These are phyloP conservation scores for Polia nebulosa DNA, from an alignment of 2,888 invertebrate species.

Conservation along the genomic window DNA sequence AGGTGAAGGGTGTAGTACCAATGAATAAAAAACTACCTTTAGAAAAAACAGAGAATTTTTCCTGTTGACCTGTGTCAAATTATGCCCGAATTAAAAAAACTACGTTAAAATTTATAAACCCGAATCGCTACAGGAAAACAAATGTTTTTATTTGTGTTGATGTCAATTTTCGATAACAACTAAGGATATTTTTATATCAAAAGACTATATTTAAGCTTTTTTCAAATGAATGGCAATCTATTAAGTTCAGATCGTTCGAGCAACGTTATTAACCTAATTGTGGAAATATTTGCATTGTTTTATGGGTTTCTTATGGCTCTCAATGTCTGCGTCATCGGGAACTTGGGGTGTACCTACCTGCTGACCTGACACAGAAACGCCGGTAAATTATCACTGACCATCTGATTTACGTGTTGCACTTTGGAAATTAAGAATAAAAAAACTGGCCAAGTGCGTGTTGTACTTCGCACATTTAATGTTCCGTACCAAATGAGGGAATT, in stretches of 20 bases:
- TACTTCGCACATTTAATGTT: too few relatives aligned
- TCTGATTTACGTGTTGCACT: constrained; percentile 59
- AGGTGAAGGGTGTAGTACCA: background rate
- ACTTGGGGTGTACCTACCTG: constrained; percentile 56
- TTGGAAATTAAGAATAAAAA: constrained; percentile 44
- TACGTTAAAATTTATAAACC: constrained; percentile 16
- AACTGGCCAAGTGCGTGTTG: too few relatives aligned
- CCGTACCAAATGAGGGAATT: too few relatives aligned
- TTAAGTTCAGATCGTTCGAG: constrained; percentile 72
- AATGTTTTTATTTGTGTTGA: constrained; percentile 35
- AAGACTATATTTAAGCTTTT: constrained; percentile 12
- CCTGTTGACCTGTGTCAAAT: constrained; percentile 14
- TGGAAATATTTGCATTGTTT: constrained; percentile 76
- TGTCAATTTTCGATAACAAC: constrained; percentile 24
- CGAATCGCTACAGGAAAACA: constrained; percentile 44
- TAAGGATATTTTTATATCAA: too few relatives aligned
- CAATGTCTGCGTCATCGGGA: constrained; percentile 41
- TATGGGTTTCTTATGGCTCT: constrained; percentile 67
- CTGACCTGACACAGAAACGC: constrained; percentile 67
- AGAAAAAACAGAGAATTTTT: background rate
- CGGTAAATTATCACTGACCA: constrained; percentile 36
- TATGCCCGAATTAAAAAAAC: constrained; percentile 1
- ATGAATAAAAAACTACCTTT: background rate
- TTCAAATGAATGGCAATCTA: constrained; percentile 67
- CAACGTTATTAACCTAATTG: constrained; percentile 81